These are phyloP conservation scores for Heliocidaris tuberculata DNA, from an alignment of 35 echinoderm and acorn worm genomes.

Conservation along the genomic window DNA sequence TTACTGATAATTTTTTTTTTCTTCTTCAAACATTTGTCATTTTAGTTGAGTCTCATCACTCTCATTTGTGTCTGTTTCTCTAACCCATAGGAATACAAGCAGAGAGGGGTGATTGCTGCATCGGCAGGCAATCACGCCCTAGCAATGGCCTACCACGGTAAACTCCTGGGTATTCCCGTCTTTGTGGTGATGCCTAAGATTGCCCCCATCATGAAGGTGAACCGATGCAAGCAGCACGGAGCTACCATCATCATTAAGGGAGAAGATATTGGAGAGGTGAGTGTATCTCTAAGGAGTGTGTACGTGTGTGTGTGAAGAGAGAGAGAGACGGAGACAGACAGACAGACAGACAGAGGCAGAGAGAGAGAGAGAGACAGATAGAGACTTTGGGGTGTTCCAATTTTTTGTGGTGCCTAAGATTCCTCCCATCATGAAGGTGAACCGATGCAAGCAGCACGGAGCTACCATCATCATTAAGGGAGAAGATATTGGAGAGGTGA, in stretches of 20 bases:
- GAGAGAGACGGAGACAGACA: no score
- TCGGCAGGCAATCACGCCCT: conserved; percentile 98
- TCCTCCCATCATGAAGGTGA: conserved; percentile 98
- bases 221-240: conserved; percentile 78
- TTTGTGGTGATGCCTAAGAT: conserved; percentile 96
- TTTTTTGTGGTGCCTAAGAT: conserved; percentile 93
- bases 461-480: conserved; percentile 87
- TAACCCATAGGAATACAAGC: conserved; percentile 68
- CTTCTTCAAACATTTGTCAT: no score
- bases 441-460: conserved; percentile 80
- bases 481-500: conserved; percentile 87
- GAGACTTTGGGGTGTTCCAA: conserved; percentile 82
- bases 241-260: conserved; percentile 88
- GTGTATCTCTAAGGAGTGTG: background rate
- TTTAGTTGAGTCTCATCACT: no score
- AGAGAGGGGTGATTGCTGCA: conserved; percentile 90
- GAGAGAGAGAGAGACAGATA: no score
- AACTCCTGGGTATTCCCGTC: conserved; percentile 80
- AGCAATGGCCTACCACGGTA: conserved; percentile 87
- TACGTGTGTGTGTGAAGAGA: no score
- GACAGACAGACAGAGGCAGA: no score
- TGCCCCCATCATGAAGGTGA: conserved; percentile 98
- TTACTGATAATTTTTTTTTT: no score
- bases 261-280: conserved; percentile 87
- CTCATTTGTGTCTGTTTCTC: no score